Conservation (phyloP, 2,888 invertebrate genomes). For the Gortyna flavago region DNA sequence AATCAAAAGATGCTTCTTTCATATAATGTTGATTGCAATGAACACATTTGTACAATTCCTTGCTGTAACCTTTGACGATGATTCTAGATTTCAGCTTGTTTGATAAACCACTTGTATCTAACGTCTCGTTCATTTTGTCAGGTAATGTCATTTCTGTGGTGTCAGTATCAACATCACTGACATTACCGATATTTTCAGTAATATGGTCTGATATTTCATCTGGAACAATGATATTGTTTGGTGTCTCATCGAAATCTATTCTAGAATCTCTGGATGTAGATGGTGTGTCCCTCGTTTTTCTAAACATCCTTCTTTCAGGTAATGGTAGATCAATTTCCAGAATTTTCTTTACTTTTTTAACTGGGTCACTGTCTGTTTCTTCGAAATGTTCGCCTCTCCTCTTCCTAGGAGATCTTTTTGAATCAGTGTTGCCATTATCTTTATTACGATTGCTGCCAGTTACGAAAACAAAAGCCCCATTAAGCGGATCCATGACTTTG, state of each 20-base stretch:
- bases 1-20: conserved; percentile 5
- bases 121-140: not conserved
- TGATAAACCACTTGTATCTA: conserved; percentile 26
- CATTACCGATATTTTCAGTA: not conserved
- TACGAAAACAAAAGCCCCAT: not conserved
- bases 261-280: conserved; percentile 16
- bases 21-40: conserved; percentile 46
- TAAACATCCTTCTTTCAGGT: conserved; percentile 3
- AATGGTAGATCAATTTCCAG: not conserved
- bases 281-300: not conserved
- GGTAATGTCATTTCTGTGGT: not conserved
- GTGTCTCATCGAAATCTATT: conserved; percentile 2
- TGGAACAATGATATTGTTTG: conserved; percentile 1
- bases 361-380: not conserved
- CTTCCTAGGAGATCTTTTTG: conserved; percentile 2
- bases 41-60: conserved; percentile 39
- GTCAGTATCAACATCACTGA: conserved; percentile 20
- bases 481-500: conserved; percentile 35
- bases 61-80: conserved; percentile 11
- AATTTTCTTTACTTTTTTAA: not conserved
- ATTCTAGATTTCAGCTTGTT: conserved; percentile 31
- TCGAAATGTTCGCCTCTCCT: not conserved
- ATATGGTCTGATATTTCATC: conserved; percentile 12
- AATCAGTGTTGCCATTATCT: not conserved
- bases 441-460: conserved; percentile 34